Percentiles rank a stretch among this genome's conserved stretches.
Conservation (phyloP, 2,797 vertebrate genomes). For the Pyrocephalus nanus region DNA sequence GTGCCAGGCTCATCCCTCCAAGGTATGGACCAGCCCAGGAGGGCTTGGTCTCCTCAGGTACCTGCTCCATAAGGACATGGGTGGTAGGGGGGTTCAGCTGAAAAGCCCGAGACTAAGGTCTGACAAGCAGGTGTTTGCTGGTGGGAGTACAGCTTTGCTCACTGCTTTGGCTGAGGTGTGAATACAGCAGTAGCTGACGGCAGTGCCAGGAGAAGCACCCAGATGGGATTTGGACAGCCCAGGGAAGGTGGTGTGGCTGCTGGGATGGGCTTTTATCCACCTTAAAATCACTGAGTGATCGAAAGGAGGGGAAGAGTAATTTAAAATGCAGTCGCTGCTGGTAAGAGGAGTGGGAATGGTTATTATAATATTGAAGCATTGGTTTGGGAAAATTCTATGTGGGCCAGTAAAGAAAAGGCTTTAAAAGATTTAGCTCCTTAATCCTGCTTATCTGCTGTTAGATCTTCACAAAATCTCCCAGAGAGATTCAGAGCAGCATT, state of each 20-base stretch:
- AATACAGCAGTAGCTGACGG: not conserved
- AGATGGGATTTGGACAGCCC: accelerated
- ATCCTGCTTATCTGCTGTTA: slow-evolving; percentile 28
- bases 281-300: not conserved
- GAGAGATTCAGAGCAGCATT: not conserved
- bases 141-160: not conserved
- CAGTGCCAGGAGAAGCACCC: not conserved
- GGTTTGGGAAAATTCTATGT: not conserved
- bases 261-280: not conserved
- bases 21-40: not conserved
- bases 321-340: not conserved
- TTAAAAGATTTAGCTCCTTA: slow-evolving; percentile 25
- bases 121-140: not conserved
- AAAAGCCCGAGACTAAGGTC: not conserved
- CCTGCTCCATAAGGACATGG: accelerated
- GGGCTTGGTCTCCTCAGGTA: not conserved
- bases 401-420: not conserved
- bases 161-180: not conserved
- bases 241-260: not conserved
- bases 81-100: not conserved
- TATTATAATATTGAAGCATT: not conserved
- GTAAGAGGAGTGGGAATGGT: not conserved
- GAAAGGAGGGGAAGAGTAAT: not conserved
- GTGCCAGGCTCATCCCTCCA: not conserved
- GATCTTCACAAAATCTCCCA: not conserved